Evolutionary conservation across 2,113 vertebrate species (phyloP).

Genomic region (Anhinga anhinga): DNA sequence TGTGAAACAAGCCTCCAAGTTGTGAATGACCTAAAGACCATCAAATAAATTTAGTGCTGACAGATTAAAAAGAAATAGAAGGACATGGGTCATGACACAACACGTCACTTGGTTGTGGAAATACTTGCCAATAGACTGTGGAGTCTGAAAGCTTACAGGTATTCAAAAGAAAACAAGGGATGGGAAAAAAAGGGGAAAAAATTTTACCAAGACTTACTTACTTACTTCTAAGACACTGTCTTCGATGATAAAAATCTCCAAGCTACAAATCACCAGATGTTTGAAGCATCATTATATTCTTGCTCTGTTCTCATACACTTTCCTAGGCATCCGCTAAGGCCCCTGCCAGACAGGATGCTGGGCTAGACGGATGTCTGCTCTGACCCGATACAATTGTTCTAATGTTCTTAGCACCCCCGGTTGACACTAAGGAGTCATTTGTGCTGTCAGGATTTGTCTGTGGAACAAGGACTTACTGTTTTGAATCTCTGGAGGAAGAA

Average conservation of each 20-base stretch:
- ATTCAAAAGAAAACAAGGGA: not conserved
- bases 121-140: not conserved
- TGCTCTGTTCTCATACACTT: not conserved
- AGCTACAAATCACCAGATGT: constrained; percentile 19
- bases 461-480: not conserved
- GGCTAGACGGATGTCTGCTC: constrained; percentile 61
- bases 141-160: not conserved
- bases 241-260: not conserved
- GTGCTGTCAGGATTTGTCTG: not conserved
- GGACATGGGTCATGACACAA: not conserved
- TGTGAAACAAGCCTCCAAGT: not conserved
- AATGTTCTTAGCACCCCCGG: constrained; percentile 2
- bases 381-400: constrained; percentile 51
- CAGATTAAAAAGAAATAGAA: not conserved
- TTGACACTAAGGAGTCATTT: constrained; percentile 13
- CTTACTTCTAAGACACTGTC: not conserved
- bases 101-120: not conserved
- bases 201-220: not conserved
- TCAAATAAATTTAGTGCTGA: not conserved
- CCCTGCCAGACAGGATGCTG: constrained; percentile 30
- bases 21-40: not conserved
- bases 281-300: not conserved
- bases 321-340: not conserved
- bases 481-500: not conserved
- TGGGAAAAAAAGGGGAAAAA: not conserved